Evolutionary conservation across 2,888 invertebrate genomes (phyloP), one percentile per base, ranked within the genome.

Genomic region (Euplexia lucipara): DNA sequence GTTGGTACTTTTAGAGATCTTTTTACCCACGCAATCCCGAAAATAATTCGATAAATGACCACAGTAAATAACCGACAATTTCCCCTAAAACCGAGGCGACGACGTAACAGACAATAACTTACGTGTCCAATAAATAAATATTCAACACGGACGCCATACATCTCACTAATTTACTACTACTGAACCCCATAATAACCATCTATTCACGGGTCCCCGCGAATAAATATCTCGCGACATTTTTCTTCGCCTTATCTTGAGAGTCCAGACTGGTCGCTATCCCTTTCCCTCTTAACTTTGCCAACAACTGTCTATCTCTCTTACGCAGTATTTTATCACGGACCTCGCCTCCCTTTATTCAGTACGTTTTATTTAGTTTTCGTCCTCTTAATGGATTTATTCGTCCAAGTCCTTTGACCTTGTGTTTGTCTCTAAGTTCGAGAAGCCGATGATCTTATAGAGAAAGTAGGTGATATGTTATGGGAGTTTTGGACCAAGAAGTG

Each of bases 181-280:
- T 86, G 90, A 88, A 91, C 92, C 93, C 94, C 88, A 90, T 93
- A 93, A 93, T 92, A 93, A 92, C 93, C 91, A 94, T 94, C 91
- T 92, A 92, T 94, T 87, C 88, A 84, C 60, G 78, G 86, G 79
- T 85, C 89, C 91, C 92, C 79, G 86, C 83, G 90, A 88, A 92
- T 92, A 93, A 92, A 94, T 93, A 94, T 93, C 92, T 88, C 78
- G 88, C 86, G 94, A 94, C 94, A 95, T 95, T 95, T 95, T 95
- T 95, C 95, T 93, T 91, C 82, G 87, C 88, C 91, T 95, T 95
- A 95, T 95, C 95, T 94, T 57, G 77, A 79, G 85, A 88, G 88
- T 85, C 90, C 95, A 95, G 94, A 91, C 93, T 85, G 71, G 82
- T 47, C 70, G 75, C 67, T 78, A 62, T 89, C 88, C 78, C 83